Percentiles rank a stretch among this genome's conserved stretches.
These are phyloP conservation scores for Anolis apletophallus DNA, from an alignment of 2,797 vertebrate genomes.

Conservation along the genomic window DNA sequence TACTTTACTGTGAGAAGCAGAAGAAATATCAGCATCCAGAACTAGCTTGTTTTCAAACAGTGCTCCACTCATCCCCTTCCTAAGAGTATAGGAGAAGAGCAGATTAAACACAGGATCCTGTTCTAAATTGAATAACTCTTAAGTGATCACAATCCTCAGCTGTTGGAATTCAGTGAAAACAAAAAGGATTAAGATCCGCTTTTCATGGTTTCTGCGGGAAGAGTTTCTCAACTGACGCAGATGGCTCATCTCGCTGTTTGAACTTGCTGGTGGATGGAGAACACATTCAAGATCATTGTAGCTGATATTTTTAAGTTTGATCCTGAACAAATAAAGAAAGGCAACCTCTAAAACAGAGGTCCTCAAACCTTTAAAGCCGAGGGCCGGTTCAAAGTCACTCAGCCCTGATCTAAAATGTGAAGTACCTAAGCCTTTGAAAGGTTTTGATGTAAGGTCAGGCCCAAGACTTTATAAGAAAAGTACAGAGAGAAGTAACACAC, in stretches of 20 bases:
- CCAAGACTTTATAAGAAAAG: not conserved
- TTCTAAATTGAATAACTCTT: not conserved
- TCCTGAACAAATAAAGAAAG: conserved; percentile 1
- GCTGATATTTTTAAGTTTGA: not conserved
- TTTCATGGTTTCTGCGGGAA: not conserved
- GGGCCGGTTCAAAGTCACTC: too few relatives aligned
- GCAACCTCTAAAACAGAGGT: not conserved
- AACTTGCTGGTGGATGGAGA: not conserved
- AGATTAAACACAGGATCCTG: not conserved
- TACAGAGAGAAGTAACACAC: too few relatives aligned
- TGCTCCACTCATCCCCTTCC: not conserved
- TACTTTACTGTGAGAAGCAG: not conserved
- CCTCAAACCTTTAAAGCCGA: too few relatives aligned
- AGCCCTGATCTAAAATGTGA: not conserved
- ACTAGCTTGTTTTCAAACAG: not conserved
- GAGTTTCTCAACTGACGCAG: not conserved
- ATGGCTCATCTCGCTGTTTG: not conserved
- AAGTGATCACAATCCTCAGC: not conserved
- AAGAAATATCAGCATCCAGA: not conserved
- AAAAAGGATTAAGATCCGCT: not conserved
- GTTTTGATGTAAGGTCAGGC: not conserved
- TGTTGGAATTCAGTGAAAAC: not conserved
- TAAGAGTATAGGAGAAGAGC: not conserved
- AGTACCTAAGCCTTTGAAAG: not conserved
- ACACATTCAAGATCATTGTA: not conserved